phyloP scores from a whole-genome alignment of 2,113 vertebrate species.

The Pseudorectes ferrugineus region DNA sequence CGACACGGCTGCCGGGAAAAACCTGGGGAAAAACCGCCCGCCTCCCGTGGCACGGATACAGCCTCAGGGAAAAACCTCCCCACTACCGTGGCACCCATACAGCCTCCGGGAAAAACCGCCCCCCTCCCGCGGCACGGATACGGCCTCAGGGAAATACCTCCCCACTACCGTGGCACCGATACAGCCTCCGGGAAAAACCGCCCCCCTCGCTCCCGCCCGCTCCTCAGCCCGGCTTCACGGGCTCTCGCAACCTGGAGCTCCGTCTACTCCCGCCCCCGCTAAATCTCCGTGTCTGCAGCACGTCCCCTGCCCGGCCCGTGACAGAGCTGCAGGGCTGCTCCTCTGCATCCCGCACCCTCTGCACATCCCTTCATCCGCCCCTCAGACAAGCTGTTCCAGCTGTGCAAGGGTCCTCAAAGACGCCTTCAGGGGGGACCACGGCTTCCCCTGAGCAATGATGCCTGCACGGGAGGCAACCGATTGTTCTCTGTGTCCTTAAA shows the following conservation, averaged over 20 bases:
- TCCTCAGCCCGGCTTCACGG: not conserved
- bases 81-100: accelerated
- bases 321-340: not conserved
- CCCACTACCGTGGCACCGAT: accelerated
- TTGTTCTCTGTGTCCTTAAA: not conserved
- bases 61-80: not conserved
- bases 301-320: not conserved
- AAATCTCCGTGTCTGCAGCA: not conserved
- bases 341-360: too few species aligned
- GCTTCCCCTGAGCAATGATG: not conserved
- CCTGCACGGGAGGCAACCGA: not conserved
- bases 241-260: not conserved
- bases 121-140: not conserved
- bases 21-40: not conserved
- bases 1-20: too few species aligned
- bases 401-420: not conserved
- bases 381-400: not conserved
- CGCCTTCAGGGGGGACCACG: not conserved
- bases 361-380: not conserved
- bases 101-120: not conserved
- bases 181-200: not conserved
- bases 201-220: too few species aligned
- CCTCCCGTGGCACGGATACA: accelerated
- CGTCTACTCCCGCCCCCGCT: too few species aligned
- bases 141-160: not conserved